These are phyloP conservation scores for Sporophila hypoxantha DNA, from an alignment of 2,113 vertebrate genomes.

Conservation along the genomic window DNA sequence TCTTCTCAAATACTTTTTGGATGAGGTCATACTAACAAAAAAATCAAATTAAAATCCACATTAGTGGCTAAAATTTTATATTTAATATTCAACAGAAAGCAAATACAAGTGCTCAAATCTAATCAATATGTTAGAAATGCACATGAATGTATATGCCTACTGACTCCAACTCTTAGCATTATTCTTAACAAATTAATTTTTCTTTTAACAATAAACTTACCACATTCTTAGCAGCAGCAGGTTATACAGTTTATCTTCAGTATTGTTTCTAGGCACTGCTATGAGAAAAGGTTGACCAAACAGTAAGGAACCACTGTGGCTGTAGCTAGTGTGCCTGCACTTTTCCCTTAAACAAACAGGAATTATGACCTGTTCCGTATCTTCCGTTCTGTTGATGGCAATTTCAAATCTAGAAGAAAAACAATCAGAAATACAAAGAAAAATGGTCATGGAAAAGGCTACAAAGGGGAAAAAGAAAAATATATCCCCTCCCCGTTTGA, in stretches of 20 bases:
- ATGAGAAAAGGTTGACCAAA: conserved; percentile 96
- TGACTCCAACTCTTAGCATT: background rate
- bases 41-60: background rate
- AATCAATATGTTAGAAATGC: background rate
- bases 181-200: background rate
- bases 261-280: conserved; percentile 89
- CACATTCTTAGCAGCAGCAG: conserved; percentile 90
- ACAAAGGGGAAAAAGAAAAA: background rate
- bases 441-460: background rate
- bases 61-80: background rate
- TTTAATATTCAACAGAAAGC: background rate
- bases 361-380: conserved; percentile 92
- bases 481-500: background rate
- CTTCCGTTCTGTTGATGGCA: conserved; percentile 86
- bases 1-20: background rate
- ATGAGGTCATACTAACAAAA: background rate
- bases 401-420: conserved; percentile 76
- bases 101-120: background rate
- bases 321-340: conserved; percentile 92
- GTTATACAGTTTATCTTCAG: conserved; percentile 96
- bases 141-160: background rate
- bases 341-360: conserved; percentile 94
- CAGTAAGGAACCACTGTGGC: conserved; percentile 89
- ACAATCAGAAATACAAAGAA: background rate
- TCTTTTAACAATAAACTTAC: conserved; percentile 62